These are phyloP conservation scores for Neolamprologus sp. DNA, from an alignment of 2,113 vertebrate species.

Conservation along the genomic window DNA sequence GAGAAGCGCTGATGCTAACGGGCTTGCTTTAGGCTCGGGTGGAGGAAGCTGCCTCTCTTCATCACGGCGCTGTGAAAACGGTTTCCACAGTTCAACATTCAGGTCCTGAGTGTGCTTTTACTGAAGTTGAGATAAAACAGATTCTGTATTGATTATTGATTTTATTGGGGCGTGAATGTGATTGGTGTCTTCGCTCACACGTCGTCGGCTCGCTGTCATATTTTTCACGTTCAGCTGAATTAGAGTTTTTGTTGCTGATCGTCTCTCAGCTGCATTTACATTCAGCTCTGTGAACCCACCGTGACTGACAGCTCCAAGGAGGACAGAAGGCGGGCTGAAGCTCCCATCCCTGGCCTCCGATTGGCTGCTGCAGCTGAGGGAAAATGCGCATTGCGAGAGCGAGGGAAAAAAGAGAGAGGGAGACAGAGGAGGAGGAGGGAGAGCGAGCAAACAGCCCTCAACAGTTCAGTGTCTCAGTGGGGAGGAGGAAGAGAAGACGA, in stretches of 20 bases:
- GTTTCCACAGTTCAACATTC: background rate
- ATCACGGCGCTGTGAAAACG: background rate
- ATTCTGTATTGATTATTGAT: background rate
- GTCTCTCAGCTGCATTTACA: background rate
- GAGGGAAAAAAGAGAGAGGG: slow-evolving; percentile 6
- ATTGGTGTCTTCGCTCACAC: background rate
- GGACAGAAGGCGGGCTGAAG: background rate
- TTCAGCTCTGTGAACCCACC: background rate
- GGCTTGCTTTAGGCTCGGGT: background rate
- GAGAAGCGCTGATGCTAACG: background rate
- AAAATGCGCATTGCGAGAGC: slow-evolving; percentile 66
- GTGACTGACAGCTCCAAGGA: slow-evolving; percentile 42
- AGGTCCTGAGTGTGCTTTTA: background rate
- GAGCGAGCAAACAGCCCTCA: slow-evolving; percentile 15
- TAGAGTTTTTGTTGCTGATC: background rate
- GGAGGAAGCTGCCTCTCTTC: background rate
- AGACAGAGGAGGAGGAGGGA: background rate
- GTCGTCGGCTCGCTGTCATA: no score
- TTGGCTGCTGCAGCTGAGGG: slow-evolving; percentile 51
- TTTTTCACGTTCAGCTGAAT: background rate
- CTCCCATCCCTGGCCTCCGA: background rate
- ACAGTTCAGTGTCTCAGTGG: slow-evolving; percentile 9
- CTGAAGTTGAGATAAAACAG: background rate
- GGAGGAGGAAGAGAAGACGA: slow-evolving; percentile 1
- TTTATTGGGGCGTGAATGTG: background rate